Evolutionary conservation across 2,888 invertebrate genomes (phyloP), one percentile per base, ranked within the genome.

Genomic region (Andrena praecox): DNA sequence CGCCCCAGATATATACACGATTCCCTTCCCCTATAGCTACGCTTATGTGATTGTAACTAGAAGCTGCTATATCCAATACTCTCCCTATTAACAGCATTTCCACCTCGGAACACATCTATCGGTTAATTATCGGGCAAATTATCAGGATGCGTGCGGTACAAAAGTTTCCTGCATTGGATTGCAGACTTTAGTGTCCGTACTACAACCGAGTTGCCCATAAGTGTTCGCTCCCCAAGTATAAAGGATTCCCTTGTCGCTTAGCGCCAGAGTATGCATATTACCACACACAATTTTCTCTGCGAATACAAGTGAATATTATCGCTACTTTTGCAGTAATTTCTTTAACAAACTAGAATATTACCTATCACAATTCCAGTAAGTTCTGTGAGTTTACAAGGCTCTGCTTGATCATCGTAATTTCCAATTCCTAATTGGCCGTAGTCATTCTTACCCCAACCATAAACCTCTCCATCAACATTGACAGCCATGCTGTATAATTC

Each of bases 211-310:
- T 89, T 96, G 96, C 0, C 96, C 96, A 84, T 95, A 95, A 54
- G 94, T 94, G 91, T 96, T 96, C 20, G 95, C 95, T 74, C 96
- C 96, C 96, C 96, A 96, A n/a, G 95, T 95, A 88, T 94, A 96
- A 33, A 96, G 90, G 29, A 92, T 93, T 0, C 96, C 96, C 87
- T 95, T 95, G 87, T 96, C 95, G 35, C 95, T 95, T 16, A 96
- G 93, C 0, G 96, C 96, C 82, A 96, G 88, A 0, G 95, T 94
- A 89, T 96, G 96, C 0, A 95, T 95, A 88, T 95, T 95, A 12
- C 96, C 96, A 90, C 96, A 96, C 56, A 93, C 95, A 73, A 95
- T 93, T 94, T 93, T 93, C 77, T 90, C 93, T 93, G 77, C 79
- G 80, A 67, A 48, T 20, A 29, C 1, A 72, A 77, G 42, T 3